Base-by-base conservation (phyloP, 2,888 invertebrate species). In the Seira sanloemensis region DNA sequence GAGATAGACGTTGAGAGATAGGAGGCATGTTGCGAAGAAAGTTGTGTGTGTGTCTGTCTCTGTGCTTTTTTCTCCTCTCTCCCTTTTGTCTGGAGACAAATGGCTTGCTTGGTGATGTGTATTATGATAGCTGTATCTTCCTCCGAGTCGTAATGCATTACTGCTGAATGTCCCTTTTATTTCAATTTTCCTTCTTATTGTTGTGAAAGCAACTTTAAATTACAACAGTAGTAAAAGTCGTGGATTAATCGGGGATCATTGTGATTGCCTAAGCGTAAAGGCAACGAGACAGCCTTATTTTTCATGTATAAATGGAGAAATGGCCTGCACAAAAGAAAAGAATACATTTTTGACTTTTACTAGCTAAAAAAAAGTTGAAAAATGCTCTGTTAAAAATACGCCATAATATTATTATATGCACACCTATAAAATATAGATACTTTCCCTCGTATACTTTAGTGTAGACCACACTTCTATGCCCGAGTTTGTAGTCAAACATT, bases 141-240 rank as follows among this genome's bases (percentile, higher is more conserved):
- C 50, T 50, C 16, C 21, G 23, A 62, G 37, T 37, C 2, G 62
- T 50, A 74, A 74, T 54, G 62, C 50, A 24, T 62, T 58, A 26
- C 9, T 24, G 46, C 21, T 67, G 46, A 77, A 77, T 77, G 77
- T 77, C 77, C 68, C 54, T 66, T 77, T 67, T 68, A 77, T 77
- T 77, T 77, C 77, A 77, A 77, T 68, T 77, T 67, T 50, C 77
- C n/a, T 25, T 68, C 21, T 66, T 66, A 77, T 67, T 77, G 77
- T 54, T 25, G 23, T 1, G 67, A 25, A 67, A 19, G 25, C 50
- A 67, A 24, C 73, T 73, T 73, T 73, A 73, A 73, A 73, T 73
- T 73, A 73, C 73, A n/a, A 21, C 73, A n/a, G 62, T 75, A 23
- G 66, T 68, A 67, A 67, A 68, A 77, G 77, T 68, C 77, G 19